Evolutionary conservation across 2,113 vertebrate genomes (phyloP), one percentile per base, ranked within the genome.

Genomic region (Steatornis caripensis): DNA sequence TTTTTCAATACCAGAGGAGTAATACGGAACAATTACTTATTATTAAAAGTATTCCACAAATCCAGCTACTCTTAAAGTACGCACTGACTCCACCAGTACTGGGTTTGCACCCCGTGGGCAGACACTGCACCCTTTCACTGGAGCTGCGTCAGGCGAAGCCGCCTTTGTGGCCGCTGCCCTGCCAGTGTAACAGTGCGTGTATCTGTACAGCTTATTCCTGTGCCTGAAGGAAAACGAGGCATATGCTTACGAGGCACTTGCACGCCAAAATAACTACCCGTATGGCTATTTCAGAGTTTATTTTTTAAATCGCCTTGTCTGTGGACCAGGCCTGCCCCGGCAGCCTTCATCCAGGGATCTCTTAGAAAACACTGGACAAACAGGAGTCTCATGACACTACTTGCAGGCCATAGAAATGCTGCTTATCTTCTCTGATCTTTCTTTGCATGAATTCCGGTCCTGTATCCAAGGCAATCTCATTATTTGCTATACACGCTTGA

Each of bases 381-480:
- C 0, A 0, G 5, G 24, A 55, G 46, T 86, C 88, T 76, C 2
- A 0, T 14, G 27, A 64, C 0, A 22, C 79, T 77, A n/a, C 53
- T 90, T 76, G 54, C 83, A 70, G 89, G 85, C 64, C 57, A 62
- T 37, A n/a, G 72, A 61, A 92, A 74, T 10, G 55, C 58, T 3
- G 39, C 88, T 84, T 86, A 70, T 84, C 64, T 24, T 6, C 84
- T 74, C 64, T 2, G 10, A 97, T 95, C 86, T 81, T 37, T 51
- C 95, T 74, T 94, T 55, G 68, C 86, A 37, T 57, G 69, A 76
- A 92, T 95, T 94, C 95, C 27, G 0, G 21, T 17, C 92, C 55
- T 9, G 80, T 97, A 94, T 93, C 90, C 94, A 93, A 92, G 94
- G 96, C 86, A 89, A 87, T 97, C 90, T 92, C 86, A 89, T 96